Evolutionary conservation across 1,140 invertebrate genomes (phyloP).

Genomic region (Drosophila serrata): DNA sequence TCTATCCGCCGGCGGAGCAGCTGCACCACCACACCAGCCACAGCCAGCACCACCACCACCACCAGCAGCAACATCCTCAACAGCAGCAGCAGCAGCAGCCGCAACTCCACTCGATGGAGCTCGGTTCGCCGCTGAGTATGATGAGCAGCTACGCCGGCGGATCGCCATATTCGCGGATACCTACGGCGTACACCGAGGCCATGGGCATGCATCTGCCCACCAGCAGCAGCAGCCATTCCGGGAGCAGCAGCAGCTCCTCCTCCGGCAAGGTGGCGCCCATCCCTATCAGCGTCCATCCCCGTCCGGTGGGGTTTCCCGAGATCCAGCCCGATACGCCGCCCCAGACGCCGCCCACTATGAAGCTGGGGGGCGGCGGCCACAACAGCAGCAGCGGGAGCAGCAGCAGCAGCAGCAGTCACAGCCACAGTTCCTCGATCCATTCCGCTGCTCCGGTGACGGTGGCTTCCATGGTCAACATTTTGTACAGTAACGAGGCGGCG

Average conservation of each 20-base stretch:
- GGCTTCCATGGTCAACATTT: slow-evolving; percentile 86
- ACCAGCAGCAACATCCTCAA: slow-evolving; percentile 21
- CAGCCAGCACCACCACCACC: slow-evolving; percentile 21
- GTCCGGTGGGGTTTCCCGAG: slow-evolving; percentile 90
- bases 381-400: slow-evolving; percentile 43
- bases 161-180: slow-evolving; percentile 84
- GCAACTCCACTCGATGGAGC: slow-evolving; percentile 60
- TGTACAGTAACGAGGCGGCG: slow-evolving; percentile 80
- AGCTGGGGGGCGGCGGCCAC: slow-evolving; percentile 86
- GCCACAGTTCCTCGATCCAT: slow-evolving; percentile 64
- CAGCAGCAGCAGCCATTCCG: slow-evolving; percentile 23
- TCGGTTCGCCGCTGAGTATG: slow-evolving; percentile 82
- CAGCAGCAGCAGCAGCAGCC: slow-evolving; percentile 40
- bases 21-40: slow-evolving; percentile 24
- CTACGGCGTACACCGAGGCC: slow-evolving; percentile 80
- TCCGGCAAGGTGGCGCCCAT: slow-evolving; percentile 75
- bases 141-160: slow-evolving; percentile 84
- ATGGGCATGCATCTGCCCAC: slow-evolving; percentile 70
- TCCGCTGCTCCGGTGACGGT: slow-evolving; percentile 86
- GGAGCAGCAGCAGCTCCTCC: slow-evolving; percentile 26
- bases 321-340: slow-evolving; percentile 95
- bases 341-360: slow-evolving; percentile 96
- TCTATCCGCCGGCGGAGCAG: slow-evolving; percentile 64
- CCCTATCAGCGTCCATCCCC: slow-evolving; percentile 73
- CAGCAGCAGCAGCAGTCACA: slow-evolving; percentile 39